Conservation (phyloP, 2,797 vertebrate genomes). For the Acestrorhynchus altus region DNA sequence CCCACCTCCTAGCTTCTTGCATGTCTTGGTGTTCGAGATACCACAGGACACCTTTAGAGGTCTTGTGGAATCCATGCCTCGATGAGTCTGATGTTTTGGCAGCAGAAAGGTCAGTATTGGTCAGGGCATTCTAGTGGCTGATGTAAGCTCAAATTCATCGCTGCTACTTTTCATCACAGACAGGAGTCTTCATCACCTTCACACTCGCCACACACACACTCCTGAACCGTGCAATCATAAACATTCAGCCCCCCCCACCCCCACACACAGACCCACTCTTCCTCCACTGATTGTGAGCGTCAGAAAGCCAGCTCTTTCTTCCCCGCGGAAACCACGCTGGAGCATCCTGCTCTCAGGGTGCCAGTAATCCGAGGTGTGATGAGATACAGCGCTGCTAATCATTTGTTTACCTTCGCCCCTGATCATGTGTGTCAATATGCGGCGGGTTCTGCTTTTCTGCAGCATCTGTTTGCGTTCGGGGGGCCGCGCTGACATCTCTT, state of each 20-base stretch:
- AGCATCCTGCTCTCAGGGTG: slow-evolving; percentile 1
- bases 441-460: slow-evolving; percentile 17
- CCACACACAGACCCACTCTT: slow-evolving; percentile 6
- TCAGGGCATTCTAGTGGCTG: too few species aligned
- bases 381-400: not conserved
- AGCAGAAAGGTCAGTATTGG: too few species aligned
- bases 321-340: not conserved
- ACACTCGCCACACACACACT: slow-evolving; percentile 11
- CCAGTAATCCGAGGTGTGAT: slow-evolving; percentile 2
- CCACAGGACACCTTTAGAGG: too few species aligned
- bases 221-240: slow-evolving; percentile 41
- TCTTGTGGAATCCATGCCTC: too few species aligned
- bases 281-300: slow-evolving; percentile 23
- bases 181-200: slow-evolving; percentile 25
- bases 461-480: not conserved
- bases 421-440: slow-evolving; percentile 38
- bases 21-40: too few species aligned
- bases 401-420: slow-evolving; percentile 26
- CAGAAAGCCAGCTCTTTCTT: slow-evolving; percentile 2
- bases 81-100: too few species aligned
- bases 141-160: too few species aligned
- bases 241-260: slow-evolving; percentile 34
- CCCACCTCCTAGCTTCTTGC: too few species aligned
- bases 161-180: slow-evolving; percentile 25
- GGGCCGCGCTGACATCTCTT: slow-evolving; percentile 29